A percentile compares a stretch with the other conserved stretches of the same genome.
phyloP scores from a whole-genome alignment of 1,140 invertebrate species.

The Drosophila kikkawai region DNA sequence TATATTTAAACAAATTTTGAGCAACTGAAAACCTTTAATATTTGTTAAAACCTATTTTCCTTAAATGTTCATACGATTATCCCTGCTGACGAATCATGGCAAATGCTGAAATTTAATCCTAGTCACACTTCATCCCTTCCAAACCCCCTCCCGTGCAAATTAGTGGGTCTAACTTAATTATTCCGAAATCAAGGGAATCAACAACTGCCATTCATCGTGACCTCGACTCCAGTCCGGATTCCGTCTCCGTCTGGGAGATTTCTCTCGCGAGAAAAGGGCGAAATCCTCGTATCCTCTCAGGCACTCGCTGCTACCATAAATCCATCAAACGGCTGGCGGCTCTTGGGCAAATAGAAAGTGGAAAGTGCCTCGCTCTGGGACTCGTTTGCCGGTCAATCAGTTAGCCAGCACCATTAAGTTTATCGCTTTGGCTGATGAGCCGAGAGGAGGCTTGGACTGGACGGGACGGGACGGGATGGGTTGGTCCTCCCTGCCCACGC shows the following conservation, averaged over 20 bases:
- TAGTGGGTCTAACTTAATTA: conserved; percentile 74
- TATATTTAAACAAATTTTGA: no score
- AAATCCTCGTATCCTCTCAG: conserved; percentile 9
- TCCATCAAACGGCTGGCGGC: conserved; percentile 35
- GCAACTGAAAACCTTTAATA: background rate
- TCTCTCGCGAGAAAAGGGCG: background rate
- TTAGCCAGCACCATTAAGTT: conserved; percentile 72
- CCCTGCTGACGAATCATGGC: background rate
- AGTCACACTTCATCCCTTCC: background rate
- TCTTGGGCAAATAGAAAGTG: conserved; percentile 70
- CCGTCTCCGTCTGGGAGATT: conserved; percentile 20
- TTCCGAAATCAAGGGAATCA: conserved; percentile 72
- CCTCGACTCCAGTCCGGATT: conserved; percentile 25
- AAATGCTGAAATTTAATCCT: conserved; percentile 10
- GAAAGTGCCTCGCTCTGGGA: conserved; percentile 56
- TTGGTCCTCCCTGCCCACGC: conserved; percentile 17
- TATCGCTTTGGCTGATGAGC: conserved; percentile 58
- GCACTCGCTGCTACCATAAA: conserved; percentile 38
- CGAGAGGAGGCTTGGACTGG: background rate
- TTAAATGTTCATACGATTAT: background rate
- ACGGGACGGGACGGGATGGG: background rate
- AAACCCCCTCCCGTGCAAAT: conserved; percentile 17
- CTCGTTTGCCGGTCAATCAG: conserved; percentile 48
- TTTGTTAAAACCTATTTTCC: background rate
- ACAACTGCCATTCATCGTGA: conserved; percentile 70